phyloP scores from a whole-genome alignment of 2,888 invertebrate genomes.

The Heliconius ethilla region DNA sequence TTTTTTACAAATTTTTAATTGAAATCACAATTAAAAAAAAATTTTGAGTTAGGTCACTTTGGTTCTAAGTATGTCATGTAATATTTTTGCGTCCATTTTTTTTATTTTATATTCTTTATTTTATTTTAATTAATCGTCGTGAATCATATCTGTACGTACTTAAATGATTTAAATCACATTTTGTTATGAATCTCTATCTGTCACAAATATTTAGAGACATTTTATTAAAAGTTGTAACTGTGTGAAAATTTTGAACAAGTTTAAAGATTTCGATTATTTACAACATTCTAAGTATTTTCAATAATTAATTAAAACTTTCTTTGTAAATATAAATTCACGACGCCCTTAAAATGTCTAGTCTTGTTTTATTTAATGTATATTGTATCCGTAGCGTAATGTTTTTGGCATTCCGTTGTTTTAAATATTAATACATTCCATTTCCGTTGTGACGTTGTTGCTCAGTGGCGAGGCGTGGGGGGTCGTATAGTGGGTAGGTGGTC shows the following conservation, averaged over 20 bases:
- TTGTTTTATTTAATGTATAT: conserved; percentile 66
- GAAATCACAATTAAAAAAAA: background rate
- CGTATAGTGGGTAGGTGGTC: conserved; percentile 22
- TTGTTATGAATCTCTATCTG: background rate
- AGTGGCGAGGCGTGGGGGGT: conserved; percentile 35
- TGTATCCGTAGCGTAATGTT: conserved; percentile 55
- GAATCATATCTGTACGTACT: conserved; percentile 50
- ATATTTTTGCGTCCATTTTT: conserved; percentile 79
- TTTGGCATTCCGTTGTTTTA: conserved; percentile 67
- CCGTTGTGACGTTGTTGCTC: conserved; percentile 62
- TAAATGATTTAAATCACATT: conserved; percentile 5
- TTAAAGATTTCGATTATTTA: background rate
- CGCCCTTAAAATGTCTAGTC: conserved; percentile 76
- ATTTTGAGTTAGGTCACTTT: background rate
- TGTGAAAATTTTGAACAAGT: background rate
- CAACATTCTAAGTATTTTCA: background rate
- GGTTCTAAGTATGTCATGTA: conserved; percentile 51
- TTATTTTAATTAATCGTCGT: conserved; percentile 57
- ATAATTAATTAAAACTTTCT: conserved; percentile 22
- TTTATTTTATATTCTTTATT: conserved; percentile 53
- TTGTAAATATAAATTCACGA: conserved; percentile 62
- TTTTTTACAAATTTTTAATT: background rate
- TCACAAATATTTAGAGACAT: background rate
- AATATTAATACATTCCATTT: conserved; percentile 67
- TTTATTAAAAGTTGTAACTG: background rate